phyloP scores from a whole-genome alignment of 2,797 vertebrate species.

The Chromis chromis region DNA sequence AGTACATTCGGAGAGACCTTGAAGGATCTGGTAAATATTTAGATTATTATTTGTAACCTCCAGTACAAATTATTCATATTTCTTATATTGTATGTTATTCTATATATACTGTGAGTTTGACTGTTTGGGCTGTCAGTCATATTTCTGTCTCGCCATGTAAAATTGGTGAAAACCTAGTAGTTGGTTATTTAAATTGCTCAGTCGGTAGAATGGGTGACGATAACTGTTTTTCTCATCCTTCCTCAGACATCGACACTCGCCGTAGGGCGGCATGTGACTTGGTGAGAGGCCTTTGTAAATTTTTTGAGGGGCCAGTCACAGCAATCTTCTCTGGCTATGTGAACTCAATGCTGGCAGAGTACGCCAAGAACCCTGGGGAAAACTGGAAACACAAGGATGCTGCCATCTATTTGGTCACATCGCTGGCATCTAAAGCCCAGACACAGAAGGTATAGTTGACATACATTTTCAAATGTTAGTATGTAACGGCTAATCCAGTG shows the following conservation, averaged over 20 bases:
- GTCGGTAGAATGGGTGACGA: neutral
- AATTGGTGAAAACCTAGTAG: neutral
- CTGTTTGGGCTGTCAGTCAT: neutral
- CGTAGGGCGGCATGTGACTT: conserved; percentile 97
- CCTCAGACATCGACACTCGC: conserved; percentile 95
- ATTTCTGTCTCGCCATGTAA: neutral
- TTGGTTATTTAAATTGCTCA: neutral
- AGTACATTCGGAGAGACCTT: conserved; percentile 97
- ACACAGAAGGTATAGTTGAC: conserved; percentile 91
- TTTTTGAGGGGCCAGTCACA: conserved; percentile 97
- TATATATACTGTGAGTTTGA: neutral
- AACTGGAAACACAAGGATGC: conserved; percentile 99
- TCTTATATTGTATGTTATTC: too few relatives aligned
- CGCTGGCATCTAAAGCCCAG: conserved; percentile 97
- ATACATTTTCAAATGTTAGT: neutral
- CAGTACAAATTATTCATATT: neutral
- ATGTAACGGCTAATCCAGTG: neutral
- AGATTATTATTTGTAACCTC: neutral
- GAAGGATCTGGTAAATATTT: conserved; percentile 94
- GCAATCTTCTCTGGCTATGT: conserved; percentile 99
- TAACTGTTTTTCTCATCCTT: neutral
- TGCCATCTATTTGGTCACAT: conserved; percentile 98
- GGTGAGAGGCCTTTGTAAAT: conserved; percentile 96
- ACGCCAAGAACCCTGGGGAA: conserved; percentile 92
- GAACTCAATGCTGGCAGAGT: conserved; percentile 95